These are phyloP conservation scores for Tragulus kanchil DNA, from an alignment of 2,113 vertebrate species.

Conservation along the genomic window DNA sequence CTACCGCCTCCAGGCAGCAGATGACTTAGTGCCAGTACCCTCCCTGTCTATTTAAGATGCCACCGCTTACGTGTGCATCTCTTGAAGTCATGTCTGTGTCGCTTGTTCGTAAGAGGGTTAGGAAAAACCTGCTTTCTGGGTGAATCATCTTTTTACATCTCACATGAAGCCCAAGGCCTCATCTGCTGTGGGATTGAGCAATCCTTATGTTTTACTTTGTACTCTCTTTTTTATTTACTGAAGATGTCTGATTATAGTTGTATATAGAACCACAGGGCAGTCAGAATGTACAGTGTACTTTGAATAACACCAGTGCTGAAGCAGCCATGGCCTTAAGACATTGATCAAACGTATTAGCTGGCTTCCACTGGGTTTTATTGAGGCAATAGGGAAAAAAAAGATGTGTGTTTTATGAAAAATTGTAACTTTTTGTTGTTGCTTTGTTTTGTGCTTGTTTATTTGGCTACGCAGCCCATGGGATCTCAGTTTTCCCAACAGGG, in stretches of 20 bases:
- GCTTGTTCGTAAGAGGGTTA: not conserved
- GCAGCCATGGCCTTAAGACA: not conserved
- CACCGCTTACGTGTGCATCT: accelerated
- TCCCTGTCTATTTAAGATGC: not conserved
- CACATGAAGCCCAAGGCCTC: too few relatives aligned
- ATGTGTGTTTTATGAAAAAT: accelerated
- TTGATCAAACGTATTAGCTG: accelerated
- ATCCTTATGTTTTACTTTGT: not conserved
- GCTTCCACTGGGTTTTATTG: not conserved
- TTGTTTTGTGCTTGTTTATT: not conserved
- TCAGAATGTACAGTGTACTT: not conserved
- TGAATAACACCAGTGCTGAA: not conserved
- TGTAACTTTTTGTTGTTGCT: not conserved
- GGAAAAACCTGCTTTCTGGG: not conserved
- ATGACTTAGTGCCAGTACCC: not conserved
- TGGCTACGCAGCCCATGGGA: not conserved
- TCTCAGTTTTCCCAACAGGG: not conserved
- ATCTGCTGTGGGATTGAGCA: too few relatives aligned
- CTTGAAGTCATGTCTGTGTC: not conserved
- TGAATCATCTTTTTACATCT: not conserved
- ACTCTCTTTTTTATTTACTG: not conserved
- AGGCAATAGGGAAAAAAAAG: not conserved
- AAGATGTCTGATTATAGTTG: not conserved
- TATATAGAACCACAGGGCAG: not conserved
- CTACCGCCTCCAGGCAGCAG: not conserved